These are phyloP conservation scores for Sylvietta virens DNA, from an alignment of 2,113 vertebrate genomes.

Conservation along the genomic window DNA sequence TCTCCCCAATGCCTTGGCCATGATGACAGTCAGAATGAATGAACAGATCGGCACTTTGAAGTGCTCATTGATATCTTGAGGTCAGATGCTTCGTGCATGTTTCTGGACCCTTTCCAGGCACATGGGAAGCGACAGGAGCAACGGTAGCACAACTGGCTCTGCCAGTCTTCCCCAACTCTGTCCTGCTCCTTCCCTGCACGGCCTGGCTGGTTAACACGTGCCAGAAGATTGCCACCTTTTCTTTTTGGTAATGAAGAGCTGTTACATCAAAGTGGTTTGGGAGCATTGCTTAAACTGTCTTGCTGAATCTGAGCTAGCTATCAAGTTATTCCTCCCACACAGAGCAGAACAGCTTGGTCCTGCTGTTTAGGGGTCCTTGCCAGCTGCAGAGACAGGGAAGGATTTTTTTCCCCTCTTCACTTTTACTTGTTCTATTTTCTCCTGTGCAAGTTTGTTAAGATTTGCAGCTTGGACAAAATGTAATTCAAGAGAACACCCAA, in stretches of 20 bases:
- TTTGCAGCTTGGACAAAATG: background rate
- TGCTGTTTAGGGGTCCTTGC: conserved; percentile 45
- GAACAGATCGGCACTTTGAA: background rate
- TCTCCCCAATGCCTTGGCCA: conserved; percentile 15
- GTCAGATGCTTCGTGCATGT: background rate
- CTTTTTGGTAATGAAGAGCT: background rate
- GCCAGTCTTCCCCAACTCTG: background rate
- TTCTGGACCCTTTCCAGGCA: background rate
- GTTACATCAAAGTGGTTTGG: background rate
- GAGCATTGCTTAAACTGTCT: background rate
- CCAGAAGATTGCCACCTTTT: background rate
- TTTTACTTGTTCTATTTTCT: background rate
- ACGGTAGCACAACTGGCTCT: background rate
- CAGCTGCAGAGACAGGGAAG: conserved; percentile 2
- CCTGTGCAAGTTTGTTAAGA: background rate
- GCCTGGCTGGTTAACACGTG: background rate
- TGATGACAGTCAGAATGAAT: conserved; percentile 19
- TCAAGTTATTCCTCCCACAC: conserved; percentile 33
- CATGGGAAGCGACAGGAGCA: background rate
- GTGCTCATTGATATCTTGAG: conserved; percentile 19
- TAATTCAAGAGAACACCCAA: background rate
- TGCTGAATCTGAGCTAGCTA: conserved; percentile 14
- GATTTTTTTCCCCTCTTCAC: background rate
- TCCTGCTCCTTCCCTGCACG: background rate
- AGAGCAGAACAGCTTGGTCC: conserved; percentile 51